Evolutionary conservation across 2,797 vertebrate species (phyloP), one percentile per base, ranked within the genome.

Genomic region (Lithobates pipiens): DNA sequence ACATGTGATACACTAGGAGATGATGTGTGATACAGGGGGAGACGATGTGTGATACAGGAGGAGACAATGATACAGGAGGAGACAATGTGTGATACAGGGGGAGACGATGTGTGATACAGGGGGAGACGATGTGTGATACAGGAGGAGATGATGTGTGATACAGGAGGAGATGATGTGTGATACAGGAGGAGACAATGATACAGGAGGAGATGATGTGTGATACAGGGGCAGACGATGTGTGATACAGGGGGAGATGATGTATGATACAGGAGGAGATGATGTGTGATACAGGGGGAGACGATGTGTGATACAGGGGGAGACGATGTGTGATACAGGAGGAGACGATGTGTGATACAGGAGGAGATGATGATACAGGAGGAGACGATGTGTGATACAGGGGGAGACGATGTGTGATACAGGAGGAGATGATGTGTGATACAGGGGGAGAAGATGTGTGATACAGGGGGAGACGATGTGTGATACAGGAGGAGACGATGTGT

Each of bases 1-100:
- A 72, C n/a, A 72, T 72, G 34, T 39, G 36, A 23, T 36, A 72
- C 16, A 23, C 36, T 34, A n/a, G 34, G 70, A 72, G 36, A 10
- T n/a, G 36, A 72, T 39, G 70, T 23, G 36, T 72, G 34, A 39
- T 42, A 72, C 32, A 42, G 70, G 36, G 39, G 34, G 70, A 23
- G 70, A 23, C 42, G 34, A 72, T 72, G 34, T 10, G 36, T n/a
- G 70, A 72, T 72, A 72, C 32, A n/a, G 70, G 34, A n/a, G 18
- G 34, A 18, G 6, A 42, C 25, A 5, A 25, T 63, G 15, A 34
- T 34, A 72, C 1, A 23, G 70, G 70, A 10, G 34, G 36, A 42
- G 70, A 23, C n/a, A 1, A 72, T 72, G 70, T 23, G 36, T 42
- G 70, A 72, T 72, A 72, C n/a, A n/a, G n/a, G n/a, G n/a, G n/a